These are phyloP conservation scores for Galaxea fascicularis DNA, from an alignment of 92 coral and sea anemone genomes.

Conservation along the genomic window DNA sequence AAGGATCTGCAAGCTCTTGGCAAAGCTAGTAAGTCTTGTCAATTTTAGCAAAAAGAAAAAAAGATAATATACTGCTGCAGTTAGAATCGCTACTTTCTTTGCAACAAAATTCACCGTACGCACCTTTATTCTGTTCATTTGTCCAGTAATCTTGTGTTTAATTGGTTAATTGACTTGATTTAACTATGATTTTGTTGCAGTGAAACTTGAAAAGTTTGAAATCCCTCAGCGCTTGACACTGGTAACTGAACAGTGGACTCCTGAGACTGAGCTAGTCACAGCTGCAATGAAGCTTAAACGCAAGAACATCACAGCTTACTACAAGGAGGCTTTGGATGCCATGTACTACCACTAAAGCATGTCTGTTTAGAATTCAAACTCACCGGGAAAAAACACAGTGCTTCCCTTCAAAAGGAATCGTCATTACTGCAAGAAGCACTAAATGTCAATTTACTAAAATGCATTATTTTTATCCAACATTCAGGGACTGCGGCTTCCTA, in stretches of 20 bases:
- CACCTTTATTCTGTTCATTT: too few relatives aligned
- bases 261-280: constrained; percentile 97
- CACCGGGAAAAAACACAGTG: neutral
- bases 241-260: constrained; percentile 95
- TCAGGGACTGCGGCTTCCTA: neutral
- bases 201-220: constrained; percentile 95
- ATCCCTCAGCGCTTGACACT: constrained; percentile 87
- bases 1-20: constrained; percentile 83
- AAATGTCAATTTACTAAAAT: neutral
- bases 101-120: too few relatives aligned
- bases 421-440: neutral
- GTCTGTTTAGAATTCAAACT: neutral
- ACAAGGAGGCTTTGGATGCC: constrained; percentile 74
- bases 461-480: neutral
- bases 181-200: constrained; percentile 54
- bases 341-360: constrained; percentile 69
- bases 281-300: constrained; percentile 94
- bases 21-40: constrained; percentile 71
- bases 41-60: neutral
- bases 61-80: too few relatives aligned
- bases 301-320: constrained; percentile 82
- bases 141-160: too few relatives aligned
- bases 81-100: too few relatives aligned
- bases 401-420: neutral
- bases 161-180: neutral